Evolutionary conservation across 2,797 vertebrate species (phyloP).

Genomic region (Phrynocephalus vlangalii): DNA sequence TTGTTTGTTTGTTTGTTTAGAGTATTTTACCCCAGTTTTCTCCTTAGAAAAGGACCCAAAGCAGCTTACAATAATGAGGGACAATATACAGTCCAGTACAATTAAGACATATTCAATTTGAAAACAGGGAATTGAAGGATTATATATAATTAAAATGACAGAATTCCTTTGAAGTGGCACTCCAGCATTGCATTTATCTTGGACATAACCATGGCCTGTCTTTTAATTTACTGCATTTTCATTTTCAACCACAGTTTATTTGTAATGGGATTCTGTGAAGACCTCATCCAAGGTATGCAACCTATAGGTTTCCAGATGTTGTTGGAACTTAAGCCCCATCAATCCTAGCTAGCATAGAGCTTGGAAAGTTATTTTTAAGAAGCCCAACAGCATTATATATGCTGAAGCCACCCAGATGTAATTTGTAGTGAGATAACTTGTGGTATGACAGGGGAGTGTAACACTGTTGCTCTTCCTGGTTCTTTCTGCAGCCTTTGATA

Average conservation of each 20-base stretch:
- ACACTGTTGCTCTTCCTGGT: too few species aligned
- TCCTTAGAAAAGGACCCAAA: too few species aligned
- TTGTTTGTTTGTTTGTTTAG: too few species aligned
- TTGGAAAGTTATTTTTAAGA: not conserved
- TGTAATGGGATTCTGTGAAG: not conserved
- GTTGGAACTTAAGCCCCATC: not conserved
- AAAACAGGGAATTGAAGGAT: too few species aligned
- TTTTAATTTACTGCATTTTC: not conserved
- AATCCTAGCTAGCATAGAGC: not conserved
- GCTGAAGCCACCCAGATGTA: not conserved
- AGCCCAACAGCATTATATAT: not conserved
- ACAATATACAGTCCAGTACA: too few species aligned
- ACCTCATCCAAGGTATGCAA: not conserved
- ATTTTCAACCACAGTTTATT: not conserved
- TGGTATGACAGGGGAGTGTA: too few species aligned
- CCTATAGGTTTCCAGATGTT: not conserved
- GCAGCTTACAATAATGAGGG: too few species aligned
- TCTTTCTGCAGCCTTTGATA: too few species aligned
- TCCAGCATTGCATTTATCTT: conserved; percentile 19
- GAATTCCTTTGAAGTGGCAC: conserved; percentile 57
- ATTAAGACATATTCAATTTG: too few species aligned
- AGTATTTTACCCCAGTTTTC: too few species aligned
- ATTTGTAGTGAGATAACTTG: not conserved
- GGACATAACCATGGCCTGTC: not conserved
- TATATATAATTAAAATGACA: conserved; percentile 24